Conservation (phyloP, 2,888 invertebrate species). For the Exephanes ischioxanthus region DNA sequence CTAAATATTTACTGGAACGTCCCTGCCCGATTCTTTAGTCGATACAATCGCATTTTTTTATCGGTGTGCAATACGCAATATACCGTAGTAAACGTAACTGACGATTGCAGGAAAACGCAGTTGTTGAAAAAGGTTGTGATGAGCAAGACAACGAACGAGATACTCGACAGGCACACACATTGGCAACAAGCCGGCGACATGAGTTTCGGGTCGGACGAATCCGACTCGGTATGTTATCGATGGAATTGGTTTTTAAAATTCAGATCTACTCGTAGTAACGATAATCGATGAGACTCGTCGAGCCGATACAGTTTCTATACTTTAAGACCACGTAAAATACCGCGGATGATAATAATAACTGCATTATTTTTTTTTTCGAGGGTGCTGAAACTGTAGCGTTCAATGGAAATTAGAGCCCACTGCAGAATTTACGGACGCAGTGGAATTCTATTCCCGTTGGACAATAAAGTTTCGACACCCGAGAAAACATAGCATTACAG, state of each 20-base stretch:
- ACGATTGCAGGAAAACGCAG: conserved; percentile 66
- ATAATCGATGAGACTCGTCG: not conserved
- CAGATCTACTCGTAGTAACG: not conserved
- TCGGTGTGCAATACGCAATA: no score
- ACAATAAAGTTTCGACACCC: no score
- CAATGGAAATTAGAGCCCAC: no score
- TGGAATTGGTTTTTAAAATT: not conserved
- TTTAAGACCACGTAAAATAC: not conserved
- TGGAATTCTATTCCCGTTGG: no score
- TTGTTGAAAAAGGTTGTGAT: conserved; percentile 65
- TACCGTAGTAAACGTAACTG: not conserved
- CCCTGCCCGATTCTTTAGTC: no score
- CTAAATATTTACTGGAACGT: no score
- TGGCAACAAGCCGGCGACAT: not conserved
- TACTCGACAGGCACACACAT: conserved; percentile 64
- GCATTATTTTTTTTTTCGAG: not conserved
- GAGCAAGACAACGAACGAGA: conserved; percentile 68
- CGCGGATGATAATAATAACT: not conserved
- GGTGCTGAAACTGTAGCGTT: no score
- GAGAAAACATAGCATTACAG: no score
- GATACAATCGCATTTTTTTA: no score
- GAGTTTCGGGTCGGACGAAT: conserved; percentile 7
- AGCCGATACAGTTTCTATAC: not conserved
- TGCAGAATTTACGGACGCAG: no score
- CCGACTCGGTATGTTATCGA: conserved; percentile 8